Evolutionary conservation across 1,140 invertebrate species (phyloP).

Genomic region (Holcopasites calliopsidis): DNA sequence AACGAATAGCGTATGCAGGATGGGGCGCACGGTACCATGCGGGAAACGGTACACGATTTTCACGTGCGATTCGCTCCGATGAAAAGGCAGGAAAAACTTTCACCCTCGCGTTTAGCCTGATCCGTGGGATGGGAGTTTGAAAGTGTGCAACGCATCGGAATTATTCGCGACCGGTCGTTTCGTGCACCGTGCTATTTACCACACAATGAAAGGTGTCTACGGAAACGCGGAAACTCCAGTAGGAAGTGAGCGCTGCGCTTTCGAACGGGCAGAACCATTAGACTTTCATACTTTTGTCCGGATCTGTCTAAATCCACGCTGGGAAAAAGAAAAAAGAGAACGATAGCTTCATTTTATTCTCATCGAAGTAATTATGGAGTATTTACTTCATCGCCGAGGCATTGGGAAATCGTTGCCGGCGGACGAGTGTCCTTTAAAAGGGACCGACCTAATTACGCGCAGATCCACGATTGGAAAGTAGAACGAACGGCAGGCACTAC

Average conservation of each 20-base stretch:
- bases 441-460: slow-evolving; percentile 54
- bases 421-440: slow-evolving; percentile 9
- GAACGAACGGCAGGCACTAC: slow-evolving; percentile 50
- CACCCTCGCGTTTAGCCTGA: neutral
- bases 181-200: neutral
- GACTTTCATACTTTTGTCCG: neutral
- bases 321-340: no score
- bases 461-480: slow-evolving; percentile 60
- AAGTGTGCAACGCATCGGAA: neutral
- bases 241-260: neutral
- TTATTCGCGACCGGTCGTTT: slow-evolving; percentile 13
- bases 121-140: slow-evolving; percentile 19
- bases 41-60: neutral
- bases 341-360: no score
- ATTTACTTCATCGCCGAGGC: no score
- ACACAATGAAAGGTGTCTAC: neutral
- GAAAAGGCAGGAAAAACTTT: no score
- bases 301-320: neutral
- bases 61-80: neutral
- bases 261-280: neutral
- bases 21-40: no score
- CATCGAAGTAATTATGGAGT: no score
- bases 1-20: no score
- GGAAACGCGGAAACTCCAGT: slow-evolving; percentile 12
- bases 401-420: no score